Conservation (phyloP, 1,140 invertebrate genomes). For the Gyrodactylus salaris region DNA sequence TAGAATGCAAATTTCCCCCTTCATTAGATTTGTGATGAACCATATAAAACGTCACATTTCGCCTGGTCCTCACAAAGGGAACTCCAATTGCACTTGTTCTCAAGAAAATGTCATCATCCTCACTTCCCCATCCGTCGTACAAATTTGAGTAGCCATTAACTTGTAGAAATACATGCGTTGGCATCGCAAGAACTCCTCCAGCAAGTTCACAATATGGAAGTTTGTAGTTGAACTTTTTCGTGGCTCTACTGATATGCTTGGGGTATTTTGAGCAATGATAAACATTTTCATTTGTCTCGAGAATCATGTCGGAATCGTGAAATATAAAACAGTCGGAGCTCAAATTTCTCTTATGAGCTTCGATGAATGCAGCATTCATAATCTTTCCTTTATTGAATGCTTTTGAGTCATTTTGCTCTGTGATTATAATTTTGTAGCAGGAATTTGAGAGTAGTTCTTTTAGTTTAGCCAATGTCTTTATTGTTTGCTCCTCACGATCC, state of each 20-base stretch:
- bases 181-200: conserved; percentile 30
- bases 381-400: conserved; percentile 69
- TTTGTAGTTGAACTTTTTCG: conserved; percentile 57
- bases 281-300: conserved; percentile 42
- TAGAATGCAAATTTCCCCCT: background rate
- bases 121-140: conserved; percentile 40
- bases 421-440: conserved; percentile 38
- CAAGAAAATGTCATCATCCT: conserved; percentile 35
- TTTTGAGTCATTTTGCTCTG: conserved; percentile 23
- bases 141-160: conserved; percentile 67
- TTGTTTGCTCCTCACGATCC: conserved; percentile 37
- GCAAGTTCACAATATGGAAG: conserved; percentile 56
- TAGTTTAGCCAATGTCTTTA: conserved; percentile 43
- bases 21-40: background rate
- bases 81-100: conserved; percentile 11
- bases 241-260: conserved; percentile 62
- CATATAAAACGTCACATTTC: background rate
- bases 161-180: conserved; percentile 25
- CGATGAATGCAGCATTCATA: conserved; percentile 53
- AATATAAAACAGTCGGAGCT: conserved; percentile 54
- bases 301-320: conserved; percentile 71
- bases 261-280: conserved; percentile 50
- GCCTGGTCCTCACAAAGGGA: background rate
- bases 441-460: conserved; percentile 58
- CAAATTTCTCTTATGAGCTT: conserved; percentile 31